phyloP scores from a whole-genome alignment of 2,888 invertebrate species.

The Phortica okadai region DNA sequence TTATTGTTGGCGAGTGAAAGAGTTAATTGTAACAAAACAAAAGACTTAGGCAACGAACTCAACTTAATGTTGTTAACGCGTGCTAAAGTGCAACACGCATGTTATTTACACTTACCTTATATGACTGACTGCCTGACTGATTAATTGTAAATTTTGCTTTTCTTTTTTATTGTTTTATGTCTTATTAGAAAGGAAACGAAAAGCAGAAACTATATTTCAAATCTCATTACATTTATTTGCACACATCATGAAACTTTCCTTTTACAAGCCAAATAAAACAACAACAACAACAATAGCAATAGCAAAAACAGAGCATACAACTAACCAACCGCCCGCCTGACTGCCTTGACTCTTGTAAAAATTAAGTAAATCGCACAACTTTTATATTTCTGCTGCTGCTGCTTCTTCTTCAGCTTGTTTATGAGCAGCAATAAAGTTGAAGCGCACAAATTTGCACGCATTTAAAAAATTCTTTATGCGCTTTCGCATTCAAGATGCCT shows the following conservation, averaged over 20 bases:
- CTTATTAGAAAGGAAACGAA: constrained; percentile 4
- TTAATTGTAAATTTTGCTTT: constrained; percentile 2
- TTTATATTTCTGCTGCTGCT: too few species aligned
- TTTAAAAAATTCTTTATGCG: background rate
- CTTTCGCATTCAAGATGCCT: background rate
- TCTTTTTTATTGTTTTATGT: background rate
- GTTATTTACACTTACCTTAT: too few species aligned
- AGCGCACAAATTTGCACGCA: background rate
- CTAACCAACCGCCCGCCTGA: too few species aligned
- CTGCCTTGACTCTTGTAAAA: too few species aligned
- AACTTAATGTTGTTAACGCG: background rate
- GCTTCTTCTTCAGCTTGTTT: too few species aligned
- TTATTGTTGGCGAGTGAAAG: background rate
- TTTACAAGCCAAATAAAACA: background rate
- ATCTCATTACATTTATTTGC: constrained; percentile 17
- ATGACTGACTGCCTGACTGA: background rate
- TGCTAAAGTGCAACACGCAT: background rate
- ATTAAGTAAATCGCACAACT: too few species aligned
- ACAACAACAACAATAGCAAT: too few species aligned
- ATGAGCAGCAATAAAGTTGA: background rate
- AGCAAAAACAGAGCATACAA: too few species aligned
- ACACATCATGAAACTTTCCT: constrained; percentile 16
- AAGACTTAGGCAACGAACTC: constrained; percentile 59
- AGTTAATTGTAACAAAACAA: constrained; percentile 39
- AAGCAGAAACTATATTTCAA: background rate